Evolutionary conservation across 2,797 vertebrate species (phyloP).

Genomic region (Scolopax bukidnonensis): DNA sequence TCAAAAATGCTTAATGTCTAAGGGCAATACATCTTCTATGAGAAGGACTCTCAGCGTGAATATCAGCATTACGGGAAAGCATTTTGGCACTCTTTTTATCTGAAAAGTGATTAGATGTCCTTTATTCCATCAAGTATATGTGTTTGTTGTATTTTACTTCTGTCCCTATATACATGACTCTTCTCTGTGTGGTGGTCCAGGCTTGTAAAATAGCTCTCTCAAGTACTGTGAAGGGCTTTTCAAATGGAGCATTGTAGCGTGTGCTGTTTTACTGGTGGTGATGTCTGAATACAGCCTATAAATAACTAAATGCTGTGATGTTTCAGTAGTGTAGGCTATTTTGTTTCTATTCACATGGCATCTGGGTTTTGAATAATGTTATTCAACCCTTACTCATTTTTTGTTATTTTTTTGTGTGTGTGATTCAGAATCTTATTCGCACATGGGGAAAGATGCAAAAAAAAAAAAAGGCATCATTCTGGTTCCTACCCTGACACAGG

Average conservation of each 20-base stretch:
- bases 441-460: neutral
- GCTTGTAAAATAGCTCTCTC: neutral
- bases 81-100: neutral
- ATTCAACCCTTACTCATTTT: neutral
- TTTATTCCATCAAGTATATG: neutral
- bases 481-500: neutral
- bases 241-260: neutral
- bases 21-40: neutral
- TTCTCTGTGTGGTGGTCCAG: neutral
- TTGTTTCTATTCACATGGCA: slow-evolving; percentile 26
- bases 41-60: neutral
- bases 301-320: slow-evolving; percentile 18
- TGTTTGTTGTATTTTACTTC: neutral
- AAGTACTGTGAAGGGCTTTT: neutral
- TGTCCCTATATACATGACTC: neutral
- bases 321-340: neutral
- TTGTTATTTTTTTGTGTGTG: too few relatives aligned
- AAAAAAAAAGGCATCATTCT: neutral
- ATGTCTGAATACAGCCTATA: slow-evolving; percentile 23
- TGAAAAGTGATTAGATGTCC: neutral
- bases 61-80: neutral
- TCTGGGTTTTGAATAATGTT: slow-evolving; percentile 26
- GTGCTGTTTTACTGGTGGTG: neutral
- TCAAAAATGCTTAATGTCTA: neutral
- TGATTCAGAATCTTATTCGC: neutral